Conservation (phyloP, 2,888 invertebrate species). For the Ellobium chinense region DNA sequence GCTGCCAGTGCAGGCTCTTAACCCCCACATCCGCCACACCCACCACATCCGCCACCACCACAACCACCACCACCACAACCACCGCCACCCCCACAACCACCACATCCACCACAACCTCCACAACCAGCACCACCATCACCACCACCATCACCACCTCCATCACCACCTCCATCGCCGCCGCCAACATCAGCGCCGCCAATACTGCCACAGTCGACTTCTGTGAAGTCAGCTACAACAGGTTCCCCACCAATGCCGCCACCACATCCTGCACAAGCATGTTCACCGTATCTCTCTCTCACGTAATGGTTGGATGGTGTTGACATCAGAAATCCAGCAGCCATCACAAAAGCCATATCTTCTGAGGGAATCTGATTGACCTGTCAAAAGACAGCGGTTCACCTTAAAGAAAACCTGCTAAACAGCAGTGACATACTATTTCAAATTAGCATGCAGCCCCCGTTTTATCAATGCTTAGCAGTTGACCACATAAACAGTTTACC, state of each 20-base stretch:
- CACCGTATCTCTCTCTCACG: slow-evolving; percentile 58
- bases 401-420: slow-evolving; percentile 1
- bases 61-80: slow-evolving; percentile 47
- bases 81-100: slow-evolving; percentile 40
- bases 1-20: no score
- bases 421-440: no score
- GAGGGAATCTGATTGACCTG: slow-evolving; percentile 56
- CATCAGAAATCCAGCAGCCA: slow-evolving; percentile 79
- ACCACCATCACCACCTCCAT: slow-evolving; percentile 42
- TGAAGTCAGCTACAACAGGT: slow-evolving; percentile 34
- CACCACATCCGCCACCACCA: slow-evolving; percentile 41
- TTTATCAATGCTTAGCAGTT: no score
- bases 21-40: slow-evolving; percentile 49
- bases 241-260: slow-evolving; percentile 52
- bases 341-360: slow-evolving; percentile 74
- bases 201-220: slow-evolving; percentile 38
- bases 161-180: slow-evolving; percentile 32
- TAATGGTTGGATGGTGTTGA: slow-evolving; percentile 74
- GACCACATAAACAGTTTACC: no score
- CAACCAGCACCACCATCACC: slow-evolving; percentile 47
- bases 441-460: no score
- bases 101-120: slow-evolving; percentile 47
- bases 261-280: slow-evolving; percentile 67
- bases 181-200: slow-evolving; percentile 42
- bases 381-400: background rate